Percentiles rank a stretch among this genome's conserved stretches.
phyloP scores from a whole-genome alignment of 2,888 invertebrate species.

The Pammene aurita region DNA sequence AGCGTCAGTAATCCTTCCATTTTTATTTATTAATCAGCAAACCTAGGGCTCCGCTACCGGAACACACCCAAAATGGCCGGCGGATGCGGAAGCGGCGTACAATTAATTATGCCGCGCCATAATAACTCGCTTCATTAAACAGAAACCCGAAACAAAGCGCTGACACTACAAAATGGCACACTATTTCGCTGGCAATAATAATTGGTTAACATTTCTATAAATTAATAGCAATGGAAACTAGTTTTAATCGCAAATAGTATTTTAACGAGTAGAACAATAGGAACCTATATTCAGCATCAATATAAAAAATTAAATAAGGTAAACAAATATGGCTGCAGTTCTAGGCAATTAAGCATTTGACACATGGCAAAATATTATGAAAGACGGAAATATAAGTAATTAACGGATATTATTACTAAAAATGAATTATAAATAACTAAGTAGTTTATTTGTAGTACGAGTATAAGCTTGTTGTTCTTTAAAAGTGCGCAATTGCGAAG shows the following conservation, averaged over 20 bases:
- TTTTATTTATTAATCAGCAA: background rate
- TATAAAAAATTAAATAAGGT: no score
- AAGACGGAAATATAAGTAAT: no score
- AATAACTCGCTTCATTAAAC: constrained; percentile 42
- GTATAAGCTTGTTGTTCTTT: no score
- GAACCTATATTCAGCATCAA: no score
- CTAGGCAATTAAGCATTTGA: no score
- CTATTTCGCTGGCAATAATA: constrained; percentile 23
- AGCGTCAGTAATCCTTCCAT: background rate
- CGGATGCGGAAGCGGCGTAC: constrained; percentile 43
- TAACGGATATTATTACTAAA: no score
- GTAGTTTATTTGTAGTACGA: no score
- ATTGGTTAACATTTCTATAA: constrained; percentile 11
- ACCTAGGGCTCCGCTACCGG: constrained; percentile 21
- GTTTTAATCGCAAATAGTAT: background rate
- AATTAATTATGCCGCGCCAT: constrained; percentile 45
- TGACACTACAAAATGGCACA: constrained; percentile 34
- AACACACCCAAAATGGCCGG: constrained; percentile 38
- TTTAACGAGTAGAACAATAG: no score
- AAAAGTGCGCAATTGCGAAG: no score
- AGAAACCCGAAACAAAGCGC: constrained; percentile 38
- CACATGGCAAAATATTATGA: no score
- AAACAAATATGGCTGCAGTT: no score
- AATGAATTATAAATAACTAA: no score
- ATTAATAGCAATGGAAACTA: background rate